A percentile compares a stretch with the other conserved stretches of the same genome.
phyloP scores from a whole-genome alignment of 2,113 vertebrate species.

The Lates calcarifer region DNA sequence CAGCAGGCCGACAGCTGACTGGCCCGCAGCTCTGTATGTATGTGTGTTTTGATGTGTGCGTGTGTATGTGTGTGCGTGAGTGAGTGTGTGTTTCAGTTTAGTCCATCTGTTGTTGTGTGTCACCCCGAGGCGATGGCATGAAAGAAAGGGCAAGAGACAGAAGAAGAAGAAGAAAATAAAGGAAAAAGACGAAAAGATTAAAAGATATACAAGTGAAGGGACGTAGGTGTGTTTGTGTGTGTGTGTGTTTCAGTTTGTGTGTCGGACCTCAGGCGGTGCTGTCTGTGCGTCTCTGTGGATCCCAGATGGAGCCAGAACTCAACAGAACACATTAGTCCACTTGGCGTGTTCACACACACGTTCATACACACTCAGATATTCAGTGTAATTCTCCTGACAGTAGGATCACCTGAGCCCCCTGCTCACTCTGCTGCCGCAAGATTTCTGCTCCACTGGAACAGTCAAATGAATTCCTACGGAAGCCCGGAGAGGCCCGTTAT shows the following conservation, averaged over 20 bases:
- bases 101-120: constrained; percentile 76
- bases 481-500: constrained; percentile 54
- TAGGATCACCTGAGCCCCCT: constrained; percentile 76
- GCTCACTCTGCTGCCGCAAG: constrained; percentile 50
- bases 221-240: constrained; percentile 23
- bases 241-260: constrained; percentile 33
- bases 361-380: constrained; percentile 59
- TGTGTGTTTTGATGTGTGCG: constrained; percentile 14
- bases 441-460: constrained; percentile 59
- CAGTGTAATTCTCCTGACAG: constrained; percentile 62
- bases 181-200: constrained; percentile 43
- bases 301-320: constrained; percentile 80
- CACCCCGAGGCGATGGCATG: constrained; percentile 57
- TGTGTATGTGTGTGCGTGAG: constrained; percentile 18
- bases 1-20: constrained; percentile 76
- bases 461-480: constrained; percentile 47
- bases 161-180: constrained; percentile 16
- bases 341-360: constrained; percentile 65
- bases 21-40: constrained; percentile 67
- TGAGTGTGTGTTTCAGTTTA: constrained; percentile 35
- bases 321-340: constrained; percentile 77
- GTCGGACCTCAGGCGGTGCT: constrained; percentile 64
- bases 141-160: constrained; percentile 42
- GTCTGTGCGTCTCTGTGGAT: constrained; percentile 65
- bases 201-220: constrained; percentile 49